Conservation (phyloP, 92 coral and sea anemone species). For the Nematostella vectensis region DNA sequence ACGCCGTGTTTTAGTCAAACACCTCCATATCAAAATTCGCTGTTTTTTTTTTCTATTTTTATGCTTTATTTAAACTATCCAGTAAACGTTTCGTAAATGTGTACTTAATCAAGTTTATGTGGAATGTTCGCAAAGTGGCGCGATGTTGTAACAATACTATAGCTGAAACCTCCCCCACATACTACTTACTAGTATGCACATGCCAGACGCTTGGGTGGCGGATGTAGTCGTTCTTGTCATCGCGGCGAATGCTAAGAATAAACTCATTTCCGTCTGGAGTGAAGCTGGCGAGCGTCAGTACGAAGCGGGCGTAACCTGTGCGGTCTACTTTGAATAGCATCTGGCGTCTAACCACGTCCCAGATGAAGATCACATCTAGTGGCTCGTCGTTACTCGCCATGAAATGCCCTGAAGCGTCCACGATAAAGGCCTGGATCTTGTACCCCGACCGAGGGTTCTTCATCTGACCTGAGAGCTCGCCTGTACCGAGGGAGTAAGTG, state of each 20-base stretch:
- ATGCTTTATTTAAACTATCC: too few relatives aligned
- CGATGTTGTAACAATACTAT: too few relatives aligned
- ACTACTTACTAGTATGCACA: conserved; percentile 43
- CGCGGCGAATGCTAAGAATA: conserved; percentile 28
- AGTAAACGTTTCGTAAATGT: too few relatives aligned
- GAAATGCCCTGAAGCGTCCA: conserved; percentile 46
- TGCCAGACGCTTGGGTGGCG: conserved; percentile 57
- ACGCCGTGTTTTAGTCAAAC: too few relatives aligned
- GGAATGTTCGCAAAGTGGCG: too few relatives aligned
- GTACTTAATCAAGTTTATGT: too few relatives aligned
- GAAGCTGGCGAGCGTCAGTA: conserved; percentile 46
- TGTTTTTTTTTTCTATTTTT: too few relatives aligned
- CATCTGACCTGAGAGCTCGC: conserved; percentile 50
- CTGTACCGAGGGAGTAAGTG: conserved; percentile 62
- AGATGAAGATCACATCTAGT: conserved; percentile 37
- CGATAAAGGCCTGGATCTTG: conserved; percentile 41
- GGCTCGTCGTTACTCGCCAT: conserved; percentile 41
- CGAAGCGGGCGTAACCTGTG: conserved; percentile 26
- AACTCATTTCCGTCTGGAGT: conserved; percentile 60
- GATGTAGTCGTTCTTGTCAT: conserved; percentile 31
- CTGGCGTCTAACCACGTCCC: conserved; percentile 60
- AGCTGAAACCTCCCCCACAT: too few relatives aligned
- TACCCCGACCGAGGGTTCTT: conserved; percentile 25
- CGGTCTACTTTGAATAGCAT: conserved; percentile 44
- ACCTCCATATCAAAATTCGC: too few relatives aligned